Evolutionary conservation across 2,113 vertebrate genomes (phyloP), one percentile per base, ranked within the genome.

Genomic region (Gopherus evgoodei): DNA sequence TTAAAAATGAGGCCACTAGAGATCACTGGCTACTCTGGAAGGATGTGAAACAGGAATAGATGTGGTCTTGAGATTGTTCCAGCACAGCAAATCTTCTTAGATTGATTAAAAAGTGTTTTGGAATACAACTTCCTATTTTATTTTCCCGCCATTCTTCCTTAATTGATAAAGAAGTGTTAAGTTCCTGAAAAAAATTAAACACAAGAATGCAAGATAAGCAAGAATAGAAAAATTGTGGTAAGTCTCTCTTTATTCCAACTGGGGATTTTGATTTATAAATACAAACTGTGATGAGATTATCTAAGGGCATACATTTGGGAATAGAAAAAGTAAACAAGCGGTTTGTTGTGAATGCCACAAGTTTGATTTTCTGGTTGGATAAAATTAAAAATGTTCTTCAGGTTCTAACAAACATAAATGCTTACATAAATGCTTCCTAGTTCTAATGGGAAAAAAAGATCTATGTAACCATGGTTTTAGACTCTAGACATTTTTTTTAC

Each of bases 351-450:
- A 75, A 24, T 89, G 86, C 78, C 44, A 85, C 53, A 88, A 65
- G 24, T 87, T 65, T 90, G 78, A 92, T 92, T 88, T 92, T 85
- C 75, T 89, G 78, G 25, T 29, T 90, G 50, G 4, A 42, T 4
- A 2, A 95, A 94, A 95, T 84, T 85, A 42, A 82, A 89, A 91
- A 42, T 59, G 84, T 56, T 78, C 42, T 78, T 47, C 42, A 47
- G 42, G 75, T 78, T 78, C 38, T 47, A 78, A 78, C 75, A 86
- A 91, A 89, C 38, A 88, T 49, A 49, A 49, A 47, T 47, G 47
- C 47, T 47, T 88, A 79, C 57, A 79, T 81, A 81, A 54, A 22
- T 69, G 53, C 8, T 87, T 84, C 54, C 76, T 92, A 78, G 72
- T 89, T 1, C 1, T 72, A 85, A 93, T 3, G 27, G 21, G 76